phyloP scores from a whole-genome alignment of 2,888 invertebrate species.

The Lacanobia oleracea region DNA sequence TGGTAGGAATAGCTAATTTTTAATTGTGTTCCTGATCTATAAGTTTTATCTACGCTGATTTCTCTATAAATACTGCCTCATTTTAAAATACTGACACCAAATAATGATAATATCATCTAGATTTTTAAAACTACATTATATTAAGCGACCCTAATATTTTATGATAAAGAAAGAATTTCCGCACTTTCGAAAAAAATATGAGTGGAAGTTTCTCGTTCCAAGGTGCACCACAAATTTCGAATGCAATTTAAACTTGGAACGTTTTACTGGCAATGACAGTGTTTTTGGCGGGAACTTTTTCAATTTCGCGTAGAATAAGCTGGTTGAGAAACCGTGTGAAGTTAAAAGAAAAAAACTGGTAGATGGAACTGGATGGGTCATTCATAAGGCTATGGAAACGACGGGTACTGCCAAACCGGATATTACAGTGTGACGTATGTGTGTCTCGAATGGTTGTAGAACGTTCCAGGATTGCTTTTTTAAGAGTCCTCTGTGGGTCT shows the following conservation, averaged over 20 bases:
- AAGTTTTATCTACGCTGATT: too few species aligned
- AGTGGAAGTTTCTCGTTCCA: constrained; percentile 8
- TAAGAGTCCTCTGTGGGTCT: not conserved
- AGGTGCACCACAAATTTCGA: constrained; percentile 40
- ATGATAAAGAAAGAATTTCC: not conserved
- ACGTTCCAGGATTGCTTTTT: not conserved
- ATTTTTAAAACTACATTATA: not conserved
- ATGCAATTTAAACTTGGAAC: constrained; percentile 58
- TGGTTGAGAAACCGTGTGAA: constrained; percentile 22
- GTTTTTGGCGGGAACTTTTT: constrained; percentile 56
- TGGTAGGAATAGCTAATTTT: too few species aligned
- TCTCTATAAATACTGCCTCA: not conserved
- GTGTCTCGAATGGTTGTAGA: constrained; percentile 12
- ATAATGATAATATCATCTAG: not conserved
- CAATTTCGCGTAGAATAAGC: constrained; percentile 50
- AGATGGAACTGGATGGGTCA: constrained; percentile 21
- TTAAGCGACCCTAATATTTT: not conserved
- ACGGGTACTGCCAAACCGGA: constrained; percentile 34
- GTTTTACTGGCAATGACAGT: constrained; percentile 37
- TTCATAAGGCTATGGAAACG: constrained; percentile 12
- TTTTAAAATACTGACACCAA: not conserved
- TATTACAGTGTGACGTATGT: constrained; percentile 37
- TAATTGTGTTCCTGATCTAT: too few species aligned
- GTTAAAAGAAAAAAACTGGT: not conserved
- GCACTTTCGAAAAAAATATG: not conserved